Evolutionary conservation across 1,140 invertebrate genomes (phyloP), one percentile per base, ranked within the genome.

Genomic region (Macrosteles quadrilineatus): DNA sequence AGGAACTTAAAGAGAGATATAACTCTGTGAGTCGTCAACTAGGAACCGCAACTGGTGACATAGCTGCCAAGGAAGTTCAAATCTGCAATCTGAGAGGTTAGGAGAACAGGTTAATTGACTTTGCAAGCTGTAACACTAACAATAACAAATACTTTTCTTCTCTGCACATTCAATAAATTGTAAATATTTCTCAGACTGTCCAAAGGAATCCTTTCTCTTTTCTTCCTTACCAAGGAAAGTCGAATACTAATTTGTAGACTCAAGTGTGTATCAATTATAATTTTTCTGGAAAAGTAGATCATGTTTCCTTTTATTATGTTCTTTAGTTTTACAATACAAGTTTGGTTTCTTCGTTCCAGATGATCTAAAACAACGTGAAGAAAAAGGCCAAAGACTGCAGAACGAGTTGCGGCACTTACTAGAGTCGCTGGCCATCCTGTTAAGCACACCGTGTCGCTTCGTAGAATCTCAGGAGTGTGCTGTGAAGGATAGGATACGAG

Each of bases 401-500:
- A 84, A 85, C 55, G 88, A 90, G 70, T 81, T 88, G 68, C 83
- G 87, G 6, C 87, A 87, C 73, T 79, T 86, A 1, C 78, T 90
- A 73, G 88, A 91, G 77, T 87, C 87, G 0, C 76, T 90, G 47
- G 87, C 89, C 1, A 87, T 90, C 57, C 80, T 89, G 14, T 74
- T 91, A 1, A 89, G 88, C 74, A 84, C 87, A 4, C 88, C 89
- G 1, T 84, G 85, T 43, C 80, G 87, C 74, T 90, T 89, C 75
- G 86, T 91, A 1, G 91, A 94, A 75, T 87, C 90, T 1, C 85
- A 89, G 50, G 90, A 93, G 77, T 86, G 83, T 25, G 81, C 88
- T 14, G 91, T 93, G 62, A 91, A 91, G 77, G 90, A 93, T 55
- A 83, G 90, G 71, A 86, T 93, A 62, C 80, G 90, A 23, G 90